These are phyloP conservation scores for Callyntrura guangdongensis DNA, from an alignment of 2,888 invertebrate species.

Conservation along the genomic window DNA sequence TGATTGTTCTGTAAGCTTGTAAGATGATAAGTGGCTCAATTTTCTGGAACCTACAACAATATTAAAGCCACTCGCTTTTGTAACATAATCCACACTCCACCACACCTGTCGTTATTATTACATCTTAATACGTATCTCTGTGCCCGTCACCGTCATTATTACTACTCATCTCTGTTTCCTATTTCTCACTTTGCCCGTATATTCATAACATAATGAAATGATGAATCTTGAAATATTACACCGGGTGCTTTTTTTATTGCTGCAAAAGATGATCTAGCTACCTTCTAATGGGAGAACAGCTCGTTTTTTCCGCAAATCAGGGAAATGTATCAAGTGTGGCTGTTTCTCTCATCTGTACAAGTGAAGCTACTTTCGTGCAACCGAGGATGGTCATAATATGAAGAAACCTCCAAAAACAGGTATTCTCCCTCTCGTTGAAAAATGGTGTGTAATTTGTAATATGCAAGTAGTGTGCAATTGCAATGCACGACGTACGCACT, in stretches of 20 bases:
- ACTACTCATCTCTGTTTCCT: not conserved
- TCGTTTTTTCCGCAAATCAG: no score
- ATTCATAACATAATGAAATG: no score
- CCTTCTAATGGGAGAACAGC: not conserved
- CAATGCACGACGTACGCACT: no score
- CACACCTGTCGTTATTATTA: not conserved
- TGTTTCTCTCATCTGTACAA: not conserved
- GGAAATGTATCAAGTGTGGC: not conserved
- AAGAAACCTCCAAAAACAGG: not conserved
- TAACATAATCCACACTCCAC: not conserved
- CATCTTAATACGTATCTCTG: not conserved
- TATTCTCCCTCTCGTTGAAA: not conserved
- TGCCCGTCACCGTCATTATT: not conserved
- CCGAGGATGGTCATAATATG: no score
- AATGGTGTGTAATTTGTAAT: not conserved
- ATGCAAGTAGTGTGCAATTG: not conserved
- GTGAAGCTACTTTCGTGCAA: not conserved
- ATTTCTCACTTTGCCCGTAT: no score
- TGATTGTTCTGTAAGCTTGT: not conserved
- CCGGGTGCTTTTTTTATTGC: no score
- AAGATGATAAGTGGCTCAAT: slow-evolving; percentile 39
- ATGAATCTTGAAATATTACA: no score
- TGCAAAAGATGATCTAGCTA: not conserved
- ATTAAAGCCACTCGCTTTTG: not conserved
- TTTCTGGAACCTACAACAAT: slow-evolving; percentile 2